Conservation (phyloP, 2,113 vertebrate species). For the Sinocyclocheilus maitianheensis region DNA sequence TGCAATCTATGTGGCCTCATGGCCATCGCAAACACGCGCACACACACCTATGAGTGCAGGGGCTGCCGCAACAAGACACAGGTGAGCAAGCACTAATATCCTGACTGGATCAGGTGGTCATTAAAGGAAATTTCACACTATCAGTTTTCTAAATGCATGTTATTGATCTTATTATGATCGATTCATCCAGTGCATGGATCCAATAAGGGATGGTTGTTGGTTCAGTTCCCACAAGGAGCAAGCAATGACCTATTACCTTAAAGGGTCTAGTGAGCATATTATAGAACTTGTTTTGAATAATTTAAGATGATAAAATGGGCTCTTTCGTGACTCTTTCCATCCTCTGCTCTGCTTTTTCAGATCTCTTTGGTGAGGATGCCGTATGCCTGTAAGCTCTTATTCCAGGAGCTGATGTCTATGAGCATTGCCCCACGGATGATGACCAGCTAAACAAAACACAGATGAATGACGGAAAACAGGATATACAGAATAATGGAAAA, state of each 20-base stretch:
- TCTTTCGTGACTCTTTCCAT: neutral
- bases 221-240: neutral
- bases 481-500: neutral
- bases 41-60: constrained; percentile 95
- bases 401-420: constrained; percentile 99
- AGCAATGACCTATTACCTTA: neutral
- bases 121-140: neutral
- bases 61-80: constrained; percentile 98
- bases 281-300: neutral
- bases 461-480: neutral
- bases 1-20: constrained; percentile 98
- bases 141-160: neutral
- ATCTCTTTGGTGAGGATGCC: constrained; percentile 97
- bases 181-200: neutral
- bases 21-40: constrained; percentile 97
- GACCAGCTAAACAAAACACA: constrained; percentile 66
- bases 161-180: neutral
- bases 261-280: neutral
- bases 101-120: neutral
- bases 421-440: constrained; percentile 99
- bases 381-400: constrained; percentile 96
- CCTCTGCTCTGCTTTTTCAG: constrained; percentile 68
- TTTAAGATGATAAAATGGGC: neutral
- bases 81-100: constrained; percentile 68
- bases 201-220: neutral